Evolutionary conservation across 30 jellyfish, hydroid and myxozoan species (phyloP).

Genomic region (Pelagia noctiluca): DNA sequence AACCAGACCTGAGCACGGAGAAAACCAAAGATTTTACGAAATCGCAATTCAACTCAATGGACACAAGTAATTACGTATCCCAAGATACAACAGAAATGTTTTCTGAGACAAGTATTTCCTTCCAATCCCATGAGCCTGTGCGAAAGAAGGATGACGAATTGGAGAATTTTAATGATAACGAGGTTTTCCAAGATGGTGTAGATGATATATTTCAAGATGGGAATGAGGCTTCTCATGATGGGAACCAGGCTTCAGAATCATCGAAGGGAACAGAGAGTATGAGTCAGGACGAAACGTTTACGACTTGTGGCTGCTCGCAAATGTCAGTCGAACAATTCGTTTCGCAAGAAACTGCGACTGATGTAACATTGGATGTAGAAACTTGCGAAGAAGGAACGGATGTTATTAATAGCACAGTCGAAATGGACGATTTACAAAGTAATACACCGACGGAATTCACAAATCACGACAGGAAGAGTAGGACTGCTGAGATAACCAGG

Average conservation of each 20-base stretch:
- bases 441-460: slow-evolving; percentile 42
- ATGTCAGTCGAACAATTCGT: slow-evolving; percentile 21
- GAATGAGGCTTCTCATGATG: not conserved
- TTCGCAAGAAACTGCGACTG: not conserved
- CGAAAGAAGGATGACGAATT: not conserved
- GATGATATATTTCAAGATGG: not conserved
- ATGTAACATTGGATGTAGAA: not conserved
- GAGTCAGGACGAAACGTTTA: slow-evolving; percentile 53
- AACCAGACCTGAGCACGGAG: slow-evolving; percentile 7
- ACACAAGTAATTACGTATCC: slow-evolving; percentile 63
- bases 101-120: slow-evolving; percentile 37
- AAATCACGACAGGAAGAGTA: slow-evolving; percentile 49
- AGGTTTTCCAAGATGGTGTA: not conserved
- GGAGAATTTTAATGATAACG: too few species aligned
- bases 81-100: slow-evolving; percentile 47
- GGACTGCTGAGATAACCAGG: slow-evolving; percentile 35
- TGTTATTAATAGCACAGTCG: slow-evolving; percentile 4
- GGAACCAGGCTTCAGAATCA: not conserved
- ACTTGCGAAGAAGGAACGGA: not conserved
- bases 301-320: slow-evolving; percentile 30
- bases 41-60: slow-evolving; percentile 25
- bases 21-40: not conserved
- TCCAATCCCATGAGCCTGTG: not conserved
- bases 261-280: not conserved
- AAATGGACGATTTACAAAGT: not conserved